Evolutionary conservation across 1,140 invertebrate genomes (phyloP), one percentile per base, ranked within the genome.

Genomic region (Asbolus verrucosus): DNA sequence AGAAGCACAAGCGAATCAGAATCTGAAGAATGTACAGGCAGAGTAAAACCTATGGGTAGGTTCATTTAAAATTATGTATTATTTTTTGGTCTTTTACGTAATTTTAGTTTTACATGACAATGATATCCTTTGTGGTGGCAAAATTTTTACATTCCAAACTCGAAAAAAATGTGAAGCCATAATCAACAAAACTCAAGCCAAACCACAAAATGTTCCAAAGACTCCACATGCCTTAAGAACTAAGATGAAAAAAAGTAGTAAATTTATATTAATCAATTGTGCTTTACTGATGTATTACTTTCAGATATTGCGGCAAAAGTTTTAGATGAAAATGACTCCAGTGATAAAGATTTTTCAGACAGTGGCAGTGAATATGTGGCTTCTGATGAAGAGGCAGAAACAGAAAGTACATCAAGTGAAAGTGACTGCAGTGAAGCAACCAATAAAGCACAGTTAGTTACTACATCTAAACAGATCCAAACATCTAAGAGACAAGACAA

Each of bases 121-220:
- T 31, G 76, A 76, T 16, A n/a, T 63, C 9, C 65, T 77, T n/a
- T 41, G 61, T 19, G 76, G 76, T 14, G 69, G 72, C 30, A 71
- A 73, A 50, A 72, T 77, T 11, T 77, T 77, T 62, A 46, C 70
- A n/a, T 77, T 77, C 38, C 71, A 76, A 65, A 73, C 18, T 24
- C 66, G 67, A 24, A 76, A 75, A 59, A 61, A 60, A 5, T 63
- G 43, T 14, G 71, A 67, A n/a, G 62, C 39, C 19, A 31, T 77
- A 21, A 65, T 70, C 14, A n/a, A n/a, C n/a, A n/a, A n/a, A n/a
- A n/a, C n/a, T n/a, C n/a, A n/a, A n/a, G n/a, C n/a, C n/a, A n/a
- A n/a, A n/a, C 41, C 61, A 36, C 2, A 75, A 75, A 67, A 66
- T 71, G 27, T 21, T n/a, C 60, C 61, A 33, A 75, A 74, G 63